These are phyloP conservation scores for Phalacrocorax carbo DNA, from an alignment of 2,113 vertebrate species.

Conservation along the genomic window DNA sequence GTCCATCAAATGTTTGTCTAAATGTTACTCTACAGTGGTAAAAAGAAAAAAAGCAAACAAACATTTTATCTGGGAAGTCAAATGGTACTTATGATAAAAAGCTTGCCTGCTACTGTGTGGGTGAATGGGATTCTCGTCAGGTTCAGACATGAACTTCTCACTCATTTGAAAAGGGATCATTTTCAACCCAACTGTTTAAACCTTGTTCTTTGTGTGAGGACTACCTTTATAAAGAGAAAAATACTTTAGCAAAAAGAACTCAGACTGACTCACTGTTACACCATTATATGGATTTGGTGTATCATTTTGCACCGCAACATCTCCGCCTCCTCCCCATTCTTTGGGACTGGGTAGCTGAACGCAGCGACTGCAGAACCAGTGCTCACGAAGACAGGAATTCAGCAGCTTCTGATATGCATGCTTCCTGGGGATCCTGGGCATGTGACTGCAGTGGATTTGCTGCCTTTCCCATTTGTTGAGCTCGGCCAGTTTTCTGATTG, in stretches of 20 bases:
- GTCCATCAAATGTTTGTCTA: background rate
- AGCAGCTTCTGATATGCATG: rapidly evolving
- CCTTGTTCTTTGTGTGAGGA: background rate
- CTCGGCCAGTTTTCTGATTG: rapidly evolving
- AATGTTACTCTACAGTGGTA: background rate
- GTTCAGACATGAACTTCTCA: slow-evolving; percentile 20
- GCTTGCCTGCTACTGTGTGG: background rate
- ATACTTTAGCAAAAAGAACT: background rate
- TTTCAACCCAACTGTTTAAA: background rate
- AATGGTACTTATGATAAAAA: background rate
- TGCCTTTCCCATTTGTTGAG: background rate
- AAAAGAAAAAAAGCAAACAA: background rate
- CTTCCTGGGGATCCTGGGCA: background rate
- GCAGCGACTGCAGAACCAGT: background rate
- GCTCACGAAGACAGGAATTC: background rate
- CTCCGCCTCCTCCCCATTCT: background rate
- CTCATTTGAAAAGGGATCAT: background rate
- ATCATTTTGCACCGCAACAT: background rate
- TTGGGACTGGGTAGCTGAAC: background rate
- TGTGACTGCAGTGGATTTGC: rapidly evolving
- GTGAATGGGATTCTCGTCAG: background rate
- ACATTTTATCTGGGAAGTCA: background rate
- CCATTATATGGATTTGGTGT: background rate
- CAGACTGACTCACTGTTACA: background rate
- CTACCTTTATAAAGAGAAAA: background rate